phyloP scores from a whole-genome alignment of 1,140 invertebrate genomes.

The Venustaconcha ellipsiformis region DNA sequence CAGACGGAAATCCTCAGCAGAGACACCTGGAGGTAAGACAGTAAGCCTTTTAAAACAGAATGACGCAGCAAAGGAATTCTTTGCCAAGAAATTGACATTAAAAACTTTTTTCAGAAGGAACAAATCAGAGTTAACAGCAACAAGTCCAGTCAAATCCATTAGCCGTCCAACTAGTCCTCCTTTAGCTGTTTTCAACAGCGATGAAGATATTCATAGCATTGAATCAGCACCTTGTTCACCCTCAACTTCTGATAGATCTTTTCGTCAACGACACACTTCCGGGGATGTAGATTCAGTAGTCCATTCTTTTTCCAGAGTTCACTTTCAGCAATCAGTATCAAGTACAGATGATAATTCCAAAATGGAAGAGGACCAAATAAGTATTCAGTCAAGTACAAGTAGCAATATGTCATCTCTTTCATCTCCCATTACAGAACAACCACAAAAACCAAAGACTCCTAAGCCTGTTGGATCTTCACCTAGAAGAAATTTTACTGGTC shows the following conservation, averaged over 20 bases:
- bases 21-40: conserved; percentile 22
- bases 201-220: conserved; percentile 53
- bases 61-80: conserved; percentile 39
- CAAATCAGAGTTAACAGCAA: conserved; percentile 35
- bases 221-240: conserved; percentile 49
- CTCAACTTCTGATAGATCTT: conserved; percentile 30
- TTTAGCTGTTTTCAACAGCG: conserved; percentile 52
- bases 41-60: conserved; percentile 31
- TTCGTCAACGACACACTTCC: conserved; percentile 40
- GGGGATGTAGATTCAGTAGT: conserved; percentile 27
- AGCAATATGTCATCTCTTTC: conserved; percentile 24
- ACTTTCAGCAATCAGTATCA: no score
- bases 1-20: conserved; percentile 45
- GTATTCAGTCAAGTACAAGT: conserved; percentile 12
- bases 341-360: no score
- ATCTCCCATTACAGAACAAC: conserved; percentile 18
- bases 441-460: conserved; percentile 32
- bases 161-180: conserved; percentile 46
- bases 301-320: no score
- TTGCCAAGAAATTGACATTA: conserved; percentile 50
- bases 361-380: conserved; percentile 17
- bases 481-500: conserved; percentile 13
- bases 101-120: conserved; percentile 53
- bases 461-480: conserved; percentile 30
- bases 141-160: conserved; percentile 9